A percentile compares a stretch with the other conserved stretches of the same genome.
Conservation (phyloP, 1,140 invertebrate species). For the Apis cerana region DNA sequence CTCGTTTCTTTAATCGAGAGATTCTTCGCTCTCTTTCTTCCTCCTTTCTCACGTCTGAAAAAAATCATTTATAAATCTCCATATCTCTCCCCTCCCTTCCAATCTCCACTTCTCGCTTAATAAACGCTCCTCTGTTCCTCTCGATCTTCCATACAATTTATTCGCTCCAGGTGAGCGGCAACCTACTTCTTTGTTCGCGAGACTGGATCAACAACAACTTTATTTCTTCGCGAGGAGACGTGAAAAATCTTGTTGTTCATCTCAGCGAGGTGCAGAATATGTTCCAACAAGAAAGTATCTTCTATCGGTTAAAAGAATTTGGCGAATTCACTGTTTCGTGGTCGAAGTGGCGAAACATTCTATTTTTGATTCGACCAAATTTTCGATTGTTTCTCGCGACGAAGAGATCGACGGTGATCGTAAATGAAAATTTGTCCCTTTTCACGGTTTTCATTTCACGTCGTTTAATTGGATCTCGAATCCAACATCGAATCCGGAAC, state of each 20-base stretch:
- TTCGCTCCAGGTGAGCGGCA: neutral
- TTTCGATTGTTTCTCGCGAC: neutral
- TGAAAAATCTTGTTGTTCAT: neutral
- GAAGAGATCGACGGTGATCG: neutral
- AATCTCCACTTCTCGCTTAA: neutral
- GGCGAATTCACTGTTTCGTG: no score
- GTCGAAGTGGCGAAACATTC: neutral
- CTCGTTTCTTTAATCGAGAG: neutral
- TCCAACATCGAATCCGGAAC: neutral
- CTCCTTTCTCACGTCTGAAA: neutral
- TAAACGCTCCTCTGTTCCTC: neutral
- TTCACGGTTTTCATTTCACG: conserved; percentile 10
- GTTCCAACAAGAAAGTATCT: no score
- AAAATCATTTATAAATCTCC: conserved; percentile 19
- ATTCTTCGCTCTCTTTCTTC: neutral
- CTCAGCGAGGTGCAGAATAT: neutral
- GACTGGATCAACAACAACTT: neutral
- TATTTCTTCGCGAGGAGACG: neutral
- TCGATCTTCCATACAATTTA: neutral
- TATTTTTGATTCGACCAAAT: neutral
- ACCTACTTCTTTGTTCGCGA: no score
- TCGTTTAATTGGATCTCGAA: conserved; percentile 38
- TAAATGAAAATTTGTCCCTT: neutral
- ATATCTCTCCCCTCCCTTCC: neutral
- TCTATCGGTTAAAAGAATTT: neutral